These are phyloP conservation scores for Loxodonta africana DNA, from an alignment of 2,113 vertebrate genomes.

Conservation along the genomic window DNA sequence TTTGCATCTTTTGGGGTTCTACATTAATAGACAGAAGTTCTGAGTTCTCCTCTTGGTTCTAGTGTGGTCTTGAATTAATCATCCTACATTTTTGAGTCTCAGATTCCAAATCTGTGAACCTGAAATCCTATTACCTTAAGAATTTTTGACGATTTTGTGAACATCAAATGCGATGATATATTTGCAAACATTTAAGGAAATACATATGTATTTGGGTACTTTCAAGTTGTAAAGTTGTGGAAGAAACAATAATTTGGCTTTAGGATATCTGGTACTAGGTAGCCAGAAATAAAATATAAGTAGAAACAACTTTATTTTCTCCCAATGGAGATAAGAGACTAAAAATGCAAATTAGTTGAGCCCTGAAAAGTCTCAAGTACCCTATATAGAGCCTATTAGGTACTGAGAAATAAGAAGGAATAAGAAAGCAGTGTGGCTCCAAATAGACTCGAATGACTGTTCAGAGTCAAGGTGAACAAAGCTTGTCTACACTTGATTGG, in stretches of 20 bases:
- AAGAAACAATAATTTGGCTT: neutral
- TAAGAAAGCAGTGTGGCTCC: neutral
- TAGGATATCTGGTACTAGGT: neutral
- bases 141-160: neutral
- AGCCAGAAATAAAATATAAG: neutral
- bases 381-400: neutral
- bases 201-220: neutral
- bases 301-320: neutral
- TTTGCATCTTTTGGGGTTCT: neutral
- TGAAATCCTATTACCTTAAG: neutral
- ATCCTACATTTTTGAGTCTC: no score
- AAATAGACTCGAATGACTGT: neutral
- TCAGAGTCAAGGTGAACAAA: neutral
- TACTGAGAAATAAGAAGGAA: neutral
- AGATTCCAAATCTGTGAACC: neutral
- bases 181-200: neutral
- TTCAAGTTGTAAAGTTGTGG: neutral
- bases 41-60: neutral
- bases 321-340: neutral
- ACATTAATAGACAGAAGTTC: neutral
- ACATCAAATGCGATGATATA: neutral
- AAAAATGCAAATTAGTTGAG: neutral
- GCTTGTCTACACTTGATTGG: neutral
- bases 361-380: neutral
- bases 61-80: neutral